Evolutionary conservation across 2,888 invertebrate genomes (phyloP).

Genomic region (Lasioglossum marginatum): DNA sequence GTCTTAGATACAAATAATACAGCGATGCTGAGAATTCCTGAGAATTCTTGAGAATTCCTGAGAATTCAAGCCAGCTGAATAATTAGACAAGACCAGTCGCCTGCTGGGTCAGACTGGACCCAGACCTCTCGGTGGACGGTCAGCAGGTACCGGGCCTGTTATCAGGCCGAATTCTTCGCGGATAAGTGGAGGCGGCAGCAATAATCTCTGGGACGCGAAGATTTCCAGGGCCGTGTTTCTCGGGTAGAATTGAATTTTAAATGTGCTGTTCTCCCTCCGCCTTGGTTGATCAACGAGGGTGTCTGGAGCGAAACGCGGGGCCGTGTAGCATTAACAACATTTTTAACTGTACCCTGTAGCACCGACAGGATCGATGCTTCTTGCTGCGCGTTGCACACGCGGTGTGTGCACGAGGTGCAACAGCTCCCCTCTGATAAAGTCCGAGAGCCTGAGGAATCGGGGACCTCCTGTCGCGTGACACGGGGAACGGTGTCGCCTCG

Average conservation of each 20-base stretch:
- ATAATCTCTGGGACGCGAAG: not conserved
- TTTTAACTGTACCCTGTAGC: slow-evolving; percentile 2
- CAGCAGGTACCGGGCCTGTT: not conserved
- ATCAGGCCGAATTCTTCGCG: not conserved
- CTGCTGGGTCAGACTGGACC: not conserved
- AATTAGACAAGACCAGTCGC: not conserved
- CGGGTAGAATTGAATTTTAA: slow-evolving; percentile 10
- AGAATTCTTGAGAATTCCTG: not conserved
- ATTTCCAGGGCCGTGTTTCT: not conserved
- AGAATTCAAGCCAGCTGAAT: not conserved
- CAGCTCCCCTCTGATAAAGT: slow-evolving; percentile 51
- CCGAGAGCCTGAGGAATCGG: slow-evolving; percentile 43
- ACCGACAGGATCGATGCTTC: slow-evolving; percentile 49
- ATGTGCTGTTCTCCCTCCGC: not conserved
- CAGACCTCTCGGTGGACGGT: not conserved
- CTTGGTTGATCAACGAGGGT: slow-evolving; percentile 2
- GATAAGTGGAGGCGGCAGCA: not conserved
- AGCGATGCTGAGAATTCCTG: too few relatives aligned
- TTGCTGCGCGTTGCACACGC: slow-evolving; percentile 15
- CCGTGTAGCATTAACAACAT: slow-evolving; percentile 19
- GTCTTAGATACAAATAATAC: too few relatives aligned
- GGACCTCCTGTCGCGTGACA: slow-evolving; percentile 65
- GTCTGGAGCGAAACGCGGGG: slow-evolving; percentile 1
- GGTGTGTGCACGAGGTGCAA: slow-evolving; percentile 7
- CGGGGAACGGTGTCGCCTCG: slow-evolving; percentile 56